Percentiles rank a stretch among this genome's conserved stretches.
Conservation (phyloP, 1,140 invertebrate genomes). For the Euwallacea fornicatus region DNA sequence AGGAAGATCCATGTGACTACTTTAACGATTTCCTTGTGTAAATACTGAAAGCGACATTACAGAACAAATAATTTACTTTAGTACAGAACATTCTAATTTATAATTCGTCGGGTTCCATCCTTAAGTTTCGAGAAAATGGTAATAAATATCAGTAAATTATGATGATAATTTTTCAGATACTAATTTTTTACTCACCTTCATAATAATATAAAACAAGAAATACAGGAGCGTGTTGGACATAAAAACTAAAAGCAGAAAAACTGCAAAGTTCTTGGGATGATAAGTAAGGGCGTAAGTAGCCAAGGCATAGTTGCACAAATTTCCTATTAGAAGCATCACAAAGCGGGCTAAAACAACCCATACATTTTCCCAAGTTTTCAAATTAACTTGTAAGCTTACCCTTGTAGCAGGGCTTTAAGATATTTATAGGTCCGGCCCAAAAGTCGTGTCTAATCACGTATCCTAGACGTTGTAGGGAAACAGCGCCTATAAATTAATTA, state of each 20-base stretch:
- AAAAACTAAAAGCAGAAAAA: constrained; percentile 78
- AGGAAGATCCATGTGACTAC: constrained; percentile 67
- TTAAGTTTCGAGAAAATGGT: constrained; percentile 15
- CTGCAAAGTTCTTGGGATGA: constrained; percentile 77
- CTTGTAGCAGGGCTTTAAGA: constrained; percentile 59
- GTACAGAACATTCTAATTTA: neutral
- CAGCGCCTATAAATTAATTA: constrained; percentile 42
- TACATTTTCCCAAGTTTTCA: too few relatives aligned
- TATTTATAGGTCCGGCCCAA: constrained; percentile 52
- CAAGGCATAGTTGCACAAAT: constrained; percentile 74
- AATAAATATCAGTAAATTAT: neutral
- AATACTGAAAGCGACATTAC: constrained; percentile 58
- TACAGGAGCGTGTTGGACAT: constrained; percentile 85
- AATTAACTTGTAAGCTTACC: constrained; percentile 19
- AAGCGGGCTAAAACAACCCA: constrained; percentile 54
- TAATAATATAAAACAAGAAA: constrained; percentile 79
- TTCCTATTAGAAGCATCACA: constrained; percentile 65
- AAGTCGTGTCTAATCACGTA: constrained; percentile 54
- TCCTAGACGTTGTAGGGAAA: constrained; percentile 56
- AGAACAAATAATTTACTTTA: constrained; percentile 30
- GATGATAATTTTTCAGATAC: neutral
- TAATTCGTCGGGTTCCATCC: too few relatives aligned
- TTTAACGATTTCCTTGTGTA: constrained; percentile 69
- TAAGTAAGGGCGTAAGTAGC: constrained; percentile 68
- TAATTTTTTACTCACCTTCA: constrained; percentile 69